Evolutionary conservation across 1,140 invertebrate genomes (phyloP).

Genomic region (Phymastichus coffea): DNA sequence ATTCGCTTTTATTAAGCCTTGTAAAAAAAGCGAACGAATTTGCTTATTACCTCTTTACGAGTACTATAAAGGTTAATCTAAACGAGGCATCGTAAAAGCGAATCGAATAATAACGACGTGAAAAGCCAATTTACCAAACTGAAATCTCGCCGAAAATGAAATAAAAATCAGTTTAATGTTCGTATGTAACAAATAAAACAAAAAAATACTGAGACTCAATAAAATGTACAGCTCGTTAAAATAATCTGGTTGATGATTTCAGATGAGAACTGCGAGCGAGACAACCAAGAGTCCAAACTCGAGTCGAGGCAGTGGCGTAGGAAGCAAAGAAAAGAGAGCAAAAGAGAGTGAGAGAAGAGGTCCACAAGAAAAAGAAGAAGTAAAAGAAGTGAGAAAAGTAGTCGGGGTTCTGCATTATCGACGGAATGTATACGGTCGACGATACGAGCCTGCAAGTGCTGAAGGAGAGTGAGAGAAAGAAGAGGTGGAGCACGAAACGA

Average conservation of each 20-base stretch:
- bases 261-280: constrained; percentile 10
- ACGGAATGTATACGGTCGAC: constrained; percentile 32
- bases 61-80: too few species aligned
- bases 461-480: constrained; percentile 20
- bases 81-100: too few species aligned
- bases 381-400: constrained; percentile 5
- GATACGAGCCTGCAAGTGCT: constrained; percentile 31
- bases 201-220: neutral
- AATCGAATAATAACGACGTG: neutral
- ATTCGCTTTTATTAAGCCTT: too few species aligned
- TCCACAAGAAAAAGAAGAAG: neutral
- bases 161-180: neutral
- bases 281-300: neutral
- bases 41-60: too few species aligned
- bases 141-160: neutral
- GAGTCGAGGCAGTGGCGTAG: neutral
- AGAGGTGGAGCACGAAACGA: constrained; percentile 42
- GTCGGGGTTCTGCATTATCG: constrained; percentile 41
- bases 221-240: neutral
- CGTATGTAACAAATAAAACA: neutral
- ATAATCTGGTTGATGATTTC: neutral
- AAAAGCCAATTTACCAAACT: neutral
- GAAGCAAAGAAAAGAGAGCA: constrained; percentile 3
- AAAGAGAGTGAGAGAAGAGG: neutral
- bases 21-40: too few species aligned